These are phyloP conservation scores for Cryptus viduatorius DNA, from an alignment of 2,888 invertebrate genomes.

Conservation along the genomic window DNA sequence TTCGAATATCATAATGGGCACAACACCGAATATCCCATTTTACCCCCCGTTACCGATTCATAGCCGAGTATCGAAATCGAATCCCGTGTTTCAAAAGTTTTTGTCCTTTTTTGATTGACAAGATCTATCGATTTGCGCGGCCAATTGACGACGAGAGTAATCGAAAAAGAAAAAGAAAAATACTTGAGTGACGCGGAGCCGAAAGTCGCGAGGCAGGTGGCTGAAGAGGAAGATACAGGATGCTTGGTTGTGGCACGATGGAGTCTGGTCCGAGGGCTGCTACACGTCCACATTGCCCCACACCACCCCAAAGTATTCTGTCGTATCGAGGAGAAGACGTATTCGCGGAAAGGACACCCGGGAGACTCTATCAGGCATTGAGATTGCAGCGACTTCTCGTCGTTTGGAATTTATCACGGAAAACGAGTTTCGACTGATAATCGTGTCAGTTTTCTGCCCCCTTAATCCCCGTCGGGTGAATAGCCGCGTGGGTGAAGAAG, in stretches of 20 bases:
- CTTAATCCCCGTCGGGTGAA: not conserved
- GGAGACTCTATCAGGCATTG: not conserved
- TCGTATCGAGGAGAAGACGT: constrained; percentile 41
- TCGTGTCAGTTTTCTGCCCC: constrained; percentile 13
- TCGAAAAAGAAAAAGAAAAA: constrained; percentile 11
- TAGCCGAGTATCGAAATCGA: not conserved
- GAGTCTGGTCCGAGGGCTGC: constrained; percentile 83
- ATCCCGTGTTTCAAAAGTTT: not conserved
- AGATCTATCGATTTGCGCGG: not conserved
- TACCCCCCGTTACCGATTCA: not conserved
- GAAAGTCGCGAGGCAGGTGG: constrained; percentile 50
- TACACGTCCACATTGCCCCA: constrained; percentile 78
- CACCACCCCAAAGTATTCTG: constrained; percentile 51
- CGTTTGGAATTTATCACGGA: constrained; percentile 28
- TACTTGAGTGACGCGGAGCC: not conserved
- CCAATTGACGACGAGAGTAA: constrained; percentile 15
- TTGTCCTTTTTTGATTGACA: constrained; percentile 11
- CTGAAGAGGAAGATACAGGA: constrained; percentile 69
- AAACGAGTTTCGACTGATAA: constrained; percentile 17
- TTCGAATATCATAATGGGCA: constrained; percentile 27
- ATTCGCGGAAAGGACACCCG: constrained; percentile 24
- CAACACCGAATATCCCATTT: constrained; percentile 8
- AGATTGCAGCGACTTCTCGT: constrained; percentile 21
- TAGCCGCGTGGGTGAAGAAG: not conserved
- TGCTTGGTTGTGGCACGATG: constrained; percentile 79